phyloP scores from a whole-genome alignment of 30 jellyfish, hydroid and myxozoan species.

The Hydra vulgaris region DNA sequence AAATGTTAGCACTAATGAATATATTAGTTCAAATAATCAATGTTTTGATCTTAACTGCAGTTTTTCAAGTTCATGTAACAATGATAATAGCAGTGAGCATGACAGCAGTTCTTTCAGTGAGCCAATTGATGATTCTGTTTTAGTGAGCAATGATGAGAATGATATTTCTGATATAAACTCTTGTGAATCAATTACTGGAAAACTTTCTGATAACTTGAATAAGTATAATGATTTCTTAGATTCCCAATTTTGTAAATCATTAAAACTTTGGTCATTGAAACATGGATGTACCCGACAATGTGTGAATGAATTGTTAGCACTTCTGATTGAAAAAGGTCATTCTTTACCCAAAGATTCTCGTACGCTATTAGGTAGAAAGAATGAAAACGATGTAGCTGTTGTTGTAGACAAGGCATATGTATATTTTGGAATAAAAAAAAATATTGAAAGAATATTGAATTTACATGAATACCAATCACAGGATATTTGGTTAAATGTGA shows the following conservation, averaged over 20 bases:
- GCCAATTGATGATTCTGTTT: background rate
- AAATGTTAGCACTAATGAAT: background rate
- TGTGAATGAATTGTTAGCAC: background rate
- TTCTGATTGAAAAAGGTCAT: background rate
- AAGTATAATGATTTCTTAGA: background rate
- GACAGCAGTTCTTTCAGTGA: background rate
- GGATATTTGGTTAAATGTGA: constrained; percentile 8
- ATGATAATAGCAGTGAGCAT: background rate
- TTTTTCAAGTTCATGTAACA: background rate
- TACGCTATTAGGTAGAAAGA: background rate
- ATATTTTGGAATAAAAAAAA: background rate
- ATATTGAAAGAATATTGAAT: constrained; percentile 1
- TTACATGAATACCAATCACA: background rate
- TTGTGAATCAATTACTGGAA: background rate
- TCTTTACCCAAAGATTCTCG: constrained; percentile 13
- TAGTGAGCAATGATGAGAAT: background rate
- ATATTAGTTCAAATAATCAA: background rate
- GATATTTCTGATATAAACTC: background rate
- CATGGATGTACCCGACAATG: background rate
- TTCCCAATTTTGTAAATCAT: background rate
- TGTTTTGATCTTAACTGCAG: background rate
- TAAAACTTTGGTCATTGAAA: background rate
- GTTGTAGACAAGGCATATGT: background rate
- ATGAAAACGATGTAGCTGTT: background rate
- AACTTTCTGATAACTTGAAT: background rate